These are phyloP conservation scores for Glossosoma conforme DNA, from an alignment of 1,140 invertebrate genomes.

Conservation along the genomic window DNA sequence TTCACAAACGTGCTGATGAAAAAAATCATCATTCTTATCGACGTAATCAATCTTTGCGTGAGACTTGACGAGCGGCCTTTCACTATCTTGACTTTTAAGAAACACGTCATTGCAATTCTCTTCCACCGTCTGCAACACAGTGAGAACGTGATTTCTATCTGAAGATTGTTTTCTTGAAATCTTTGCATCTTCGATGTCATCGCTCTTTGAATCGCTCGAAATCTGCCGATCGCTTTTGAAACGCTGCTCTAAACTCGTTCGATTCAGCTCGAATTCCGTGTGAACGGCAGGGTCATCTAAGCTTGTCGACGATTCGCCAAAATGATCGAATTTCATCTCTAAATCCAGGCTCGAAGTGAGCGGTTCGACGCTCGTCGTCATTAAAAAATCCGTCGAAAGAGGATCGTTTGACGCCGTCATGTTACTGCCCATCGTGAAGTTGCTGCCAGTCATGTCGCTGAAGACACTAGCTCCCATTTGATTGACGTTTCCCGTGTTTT, in stretches of 20 bases:
- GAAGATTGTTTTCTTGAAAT: slow-evolving; percentile 13
- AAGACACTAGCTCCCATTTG: slow-evolving; percentile 37
- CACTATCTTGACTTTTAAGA: too few species aligned
- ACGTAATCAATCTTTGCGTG: not conserved
- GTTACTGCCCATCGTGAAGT: slow-evolving; percentile 46
- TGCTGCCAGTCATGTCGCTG: slow-evolving; percentile 45
- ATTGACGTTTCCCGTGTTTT: slow-evolving; percentile 36
- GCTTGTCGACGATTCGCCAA: slow-evolving; percentile 44
- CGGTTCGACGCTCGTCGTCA: slow-evolving; percentile 44
- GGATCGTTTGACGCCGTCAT: slow-evolving; percentile 45
- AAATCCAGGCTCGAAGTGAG: slow-evolving; percentile 47
- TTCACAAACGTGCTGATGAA: slow-evolving; percentile 61
- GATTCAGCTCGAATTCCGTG: slow-evolving; percentile 12
- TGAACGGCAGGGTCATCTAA: slow-evolving; percentile 32
- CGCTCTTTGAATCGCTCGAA: slow-evolving; percentile 25
- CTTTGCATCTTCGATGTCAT: slow-evolving; percentile 7
- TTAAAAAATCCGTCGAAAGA: slow-evolving; percentile 41
- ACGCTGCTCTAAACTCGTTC: slow-evolving; percentile 8
- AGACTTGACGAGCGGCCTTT: too few species aligned
- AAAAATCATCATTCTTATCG: slow-evolving; percentile 33
- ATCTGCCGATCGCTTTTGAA: slow-evolving; percentile 25
- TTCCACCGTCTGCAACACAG: slow-evolving; percentile 35
- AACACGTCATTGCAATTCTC: slow-evolving; percentile 34
- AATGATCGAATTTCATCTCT: slow-evolving; percentile 51
- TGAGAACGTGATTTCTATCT: slow-evolving; percentile 8